Conservation (phyloP, 2,888 invertebrate genomes). For the Nemotelus pantherinus region DNA sequence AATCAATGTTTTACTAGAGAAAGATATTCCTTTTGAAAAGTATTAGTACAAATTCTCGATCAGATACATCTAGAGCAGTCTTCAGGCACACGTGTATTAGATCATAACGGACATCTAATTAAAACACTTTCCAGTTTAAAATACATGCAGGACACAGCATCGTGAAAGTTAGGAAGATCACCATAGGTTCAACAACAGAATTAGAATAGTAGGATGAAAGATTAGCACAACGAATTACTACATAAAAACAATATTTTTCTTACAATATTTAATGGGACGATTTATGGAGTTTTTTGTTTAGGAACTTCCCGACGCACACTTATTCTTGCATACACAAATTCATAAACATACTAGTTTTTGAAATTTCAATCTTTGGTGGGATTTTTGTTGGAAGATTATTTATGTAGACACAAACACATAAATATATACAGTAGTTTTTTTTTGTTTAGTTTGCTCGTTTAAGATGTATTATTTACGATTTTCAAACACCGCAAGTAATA, state of each 20-base stretch:
- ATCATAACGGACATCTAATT: too few species aligned
- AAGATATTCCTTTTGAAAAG: too few species aligned
- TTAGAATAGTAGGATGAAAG: background rate
- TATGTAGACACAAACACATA: background rate
- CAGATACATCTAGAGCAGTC: too few species aligned
- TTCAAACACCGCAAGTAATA: too few species aligned
- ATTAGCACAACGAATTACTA: background rate
- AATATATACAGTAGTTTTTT: too few species aligned
- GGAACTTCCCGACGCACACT: constrained; percentile 1
- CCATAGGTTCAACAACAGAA: background rate
- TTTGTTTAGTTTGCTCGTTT: background rate
- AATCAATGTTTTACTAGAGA: too few species aligned
- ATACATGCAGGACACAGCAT: too few species aligned
- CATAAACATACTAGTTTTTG: constrained; percentile 1
- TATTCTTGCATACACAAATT: background rate
- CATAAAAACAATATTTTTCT: constrained; percentile 14
- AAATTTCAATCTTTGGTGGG: constrained; percentile 35
- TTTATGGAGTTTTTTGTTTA: background rate
- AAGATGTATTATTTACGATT: constrained; percentile 13
- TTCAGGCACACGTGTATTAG: too few species aligned
- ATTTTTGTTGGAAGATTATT: constrained; percentile 3
- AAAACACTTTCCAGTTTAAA: too few species aligned
- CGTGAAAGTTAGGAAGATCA: too few species aligned
- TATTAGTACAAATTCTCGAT: too few species aligned
- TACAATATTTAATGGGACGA: constrained; percentile 21